Base-by-base conservation (phyloP, 2,888 invertebrate genomes). In the Alcis repandata region DNA sequence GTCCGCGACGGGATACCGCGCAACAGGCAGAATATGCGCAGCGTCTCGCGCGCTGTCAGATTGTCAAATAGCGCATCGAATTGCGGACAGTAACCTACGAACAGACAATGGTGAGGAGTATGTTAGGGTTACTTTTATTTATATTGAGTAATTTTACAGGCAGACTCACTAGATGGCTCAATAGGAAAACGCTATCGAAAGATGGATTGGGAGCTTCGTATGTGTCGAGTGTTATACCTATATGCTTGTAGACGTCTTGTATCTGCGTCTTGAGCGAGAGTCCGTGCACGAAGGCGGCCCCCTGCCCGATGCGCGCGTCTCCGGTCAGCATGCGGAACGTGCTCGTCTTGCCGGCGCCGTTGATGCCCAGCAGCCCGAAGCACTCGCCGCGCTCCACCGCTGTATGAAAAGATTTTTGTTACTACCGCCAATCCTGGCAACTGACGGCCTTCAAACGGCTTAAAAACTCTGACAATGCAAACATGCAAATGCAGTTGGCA, bases 261-360 rank as follows among this genome's bases (percentile, higher is more conserved):
- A 95, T 86, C n/a, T 94, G 84, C 1, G 87, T 88, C 72, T 94
- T 90, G 61, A 95, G 75, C 49, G 90, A 92, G 22, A 89, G 81
- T 0, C 95, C 95, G 79, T 95, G 94, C 9, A 97, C 94, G 90
- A 93, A 96, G 0, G 96, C 97, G 71, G 96, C 94, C 0, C 98
- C 97, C 56, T 88, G 90, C 0, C 95, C 94, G 49, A 96, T 95
- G 43, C 86, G 91, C 72, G 95, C 95, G 84, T 97, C 97, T 1
- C 98, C 98, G 0, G 98, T 97, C 79, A 98, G 91, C 96, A 98
- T 97, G 85, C 96, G 96, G 85, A 98, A 98, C 0, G 98, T 98
- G 41, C 96, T 96, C 1, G 97, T 97, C 88, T 98, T 98, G n/a
- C 98, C 98, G 20, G 98, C 97, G 43, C 98, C 98, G 85, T 98